Evolutionary conservation across 2,888 invertebrate genomes (phyloP).

Genomic region (Ecliptopera silaceata): DNA sequence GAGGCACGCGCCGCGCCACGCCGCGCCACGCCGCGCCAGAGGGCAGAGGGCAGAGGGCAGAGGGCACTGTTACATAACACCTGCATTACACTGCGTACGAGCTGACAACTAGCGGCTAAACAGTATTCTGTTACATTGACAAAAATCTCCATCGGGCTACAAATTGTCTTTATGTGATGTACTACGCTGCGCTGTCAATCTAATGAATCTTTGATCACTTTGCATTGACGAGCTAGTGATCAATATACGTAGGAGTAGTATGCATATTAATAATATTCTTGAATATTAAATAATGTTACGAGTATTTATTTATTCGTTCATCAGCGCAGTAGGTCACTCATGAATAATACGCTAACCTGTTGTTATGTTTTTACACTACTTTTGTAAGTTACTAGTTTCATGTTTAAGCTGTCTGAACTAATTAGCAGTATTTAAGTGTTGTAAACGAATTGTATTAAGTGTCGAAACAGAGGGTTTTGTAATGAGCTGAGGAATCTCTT

Average conservation of each 20-base stretch:
- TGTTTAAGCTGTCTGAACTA: constrained; percentile 6
- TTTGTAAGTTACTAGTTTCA: neutral
- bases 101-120: neutral
- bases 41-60: neutral
- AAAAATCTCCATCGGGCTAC: neutral
- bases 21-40: neutral
- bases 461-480: constrained; percentile 7
- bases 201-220: too few species aligned
- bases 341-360: neutral
- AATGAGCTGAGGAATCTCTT: neutral
- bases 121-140: neutral
- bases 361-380: neutral
- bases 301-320: too few species aligned
- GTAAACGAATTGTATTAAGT: constrained; percentile 15
- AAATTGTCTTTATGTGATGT: too few species aligned
- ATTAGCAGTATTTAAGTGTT: constrained; percentile 16
- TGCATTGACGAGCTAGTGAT: too few species aligned
- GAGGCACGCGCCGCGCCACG: neutral
- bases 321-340: neutral
- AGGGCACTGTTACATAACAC: neutral
- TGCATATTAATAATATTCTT: too few species aligned
- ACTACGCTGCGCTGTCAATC: too few species aligned
- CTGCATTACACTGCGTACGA: neutral
- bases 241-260: too few species aligned
- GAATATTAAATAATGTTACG: too few species aligned